phyloP scores from a whole-genome alignment of 2,888 invertebrate genomes.

The Latheticus oryzae region DNA sequence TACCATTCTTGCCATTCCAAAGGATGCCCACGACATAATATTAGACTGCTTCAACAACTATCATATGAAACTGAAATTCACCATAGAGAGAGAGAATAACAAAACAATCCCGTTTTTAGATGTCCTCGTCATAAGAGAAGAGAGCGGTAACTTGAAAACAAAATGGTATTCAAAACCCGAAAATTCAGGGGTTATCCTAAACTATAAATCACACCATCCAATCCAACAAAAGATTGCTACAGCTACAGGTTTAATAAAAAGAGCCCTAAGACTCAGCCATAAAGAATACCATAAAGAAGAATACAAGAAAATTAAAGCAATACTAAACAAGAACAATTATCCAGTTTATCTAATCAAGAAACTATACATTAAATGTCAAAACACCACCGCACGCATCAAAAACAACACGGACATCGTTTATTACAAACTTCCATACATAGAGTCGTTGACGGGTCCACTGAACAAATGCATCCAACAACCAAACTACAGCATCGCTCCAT shows the following conservation, averaged over 20 bases:
- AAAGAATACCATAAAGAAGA: not conserved
- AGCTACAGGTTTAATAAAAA: not conserved
- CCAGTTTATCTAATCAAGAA: too few relatives aligned
- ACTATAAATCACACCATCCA: constrained; percentile 1
- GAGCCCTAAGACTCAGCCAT: not conserved
- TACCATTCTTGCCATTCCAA: not conserved
- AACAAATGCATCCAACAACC: too few relatives aligned
- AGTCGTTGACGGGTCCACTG: too few relatives aligned
- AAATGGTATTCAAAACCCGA: not conserved
- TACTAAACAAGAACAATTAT: too few relatives aligned
- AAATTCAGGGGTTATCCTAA: not conserved
- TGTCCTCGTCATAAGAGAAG: not conserved
- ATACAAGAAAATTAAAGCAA: too few relatives aligned
- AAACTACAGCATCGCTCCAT: too few relatives aligned
- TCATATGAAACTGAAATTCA: not conserved
- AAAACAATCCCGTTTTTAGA: not conserved
- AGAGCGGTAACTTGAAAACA: not conserved
- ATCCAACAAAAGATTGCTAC: not conserved
- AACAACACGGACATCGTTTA: too few relatives aligned
- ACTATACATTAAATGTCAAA: too few relatives aligned
- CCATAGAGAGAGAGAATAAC: not conserved
- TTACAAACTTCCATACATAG: too few relatives aligned
- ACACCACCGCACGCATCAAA: too few relatives aligned
- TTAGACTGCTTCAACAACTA: not conserved
- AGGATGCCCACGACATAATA: not conserved